A percentile compares a stretch with the other conserved stretches of the same genome.
Conservation (phyloP, 2,888 invertebrate genomes). For the Watsonalla cultraria region DNA sequence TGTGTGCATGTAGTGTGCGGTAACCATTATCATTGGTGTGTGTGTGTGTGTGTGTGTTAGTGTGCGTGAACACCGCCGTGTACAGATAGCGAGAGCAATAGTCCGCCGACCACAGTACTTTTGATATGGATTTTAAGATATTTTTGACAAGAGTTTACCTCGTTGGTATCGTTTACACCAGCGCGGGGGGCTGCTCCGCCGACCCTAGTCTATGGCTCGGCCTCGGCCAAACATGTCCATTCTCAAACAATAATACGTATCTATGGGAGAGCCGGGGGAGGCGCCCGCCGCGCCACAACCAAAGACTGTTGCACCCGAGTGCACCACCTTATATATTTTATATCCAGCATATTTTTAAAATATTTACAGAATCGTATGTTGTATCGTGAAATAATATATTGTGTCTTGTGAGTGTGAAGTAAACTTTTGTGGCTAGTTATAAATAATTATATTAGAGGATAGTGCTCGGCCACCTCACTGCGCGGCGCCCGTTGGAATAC, state of each 20-base stretch:
- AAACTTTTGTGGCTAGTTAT: too few species aligned
- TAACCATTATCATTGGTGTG: neutral
- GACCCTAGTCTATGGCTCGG: too few species aligned
- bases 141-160: constrained; percentile 47
- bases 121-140: constrained; percentile 39
- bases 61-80: constrained; percentile 5
- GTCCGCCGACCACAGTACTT: constrained; percentile 23
- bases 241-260: too few species aligned
- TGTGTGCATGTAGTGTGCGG: too few species aligned
- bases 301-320: constrained; percentile 29
- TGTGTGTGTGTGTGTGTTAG: constrained; percentile 13
- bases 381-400: constrained; percentile 15
- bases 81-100: constrained; percentile 6
- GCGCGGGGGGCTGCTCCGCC: constrained; percentile 3
- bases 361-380: constrained; percentile 9
- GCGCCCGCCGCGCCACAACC: constrained; percentile 15
- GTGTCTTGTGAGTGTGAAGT: neutral
- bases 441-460: too few species aligned
- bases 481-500: too few species aligned
- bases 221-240: too few species aligned
- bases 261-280: neutral
- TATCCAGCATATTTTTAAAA: constrained; percentile 22
- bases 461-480: too few species aligned
- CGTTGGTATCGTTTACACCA: constrained; percentile 32
- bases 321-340: constrained; percentile 17